These are phyloP conservation scores for Hipposideros armiger DNA, from an alignment of 2,113 vertebrate species.

Conservation along the genomic window DNA sequence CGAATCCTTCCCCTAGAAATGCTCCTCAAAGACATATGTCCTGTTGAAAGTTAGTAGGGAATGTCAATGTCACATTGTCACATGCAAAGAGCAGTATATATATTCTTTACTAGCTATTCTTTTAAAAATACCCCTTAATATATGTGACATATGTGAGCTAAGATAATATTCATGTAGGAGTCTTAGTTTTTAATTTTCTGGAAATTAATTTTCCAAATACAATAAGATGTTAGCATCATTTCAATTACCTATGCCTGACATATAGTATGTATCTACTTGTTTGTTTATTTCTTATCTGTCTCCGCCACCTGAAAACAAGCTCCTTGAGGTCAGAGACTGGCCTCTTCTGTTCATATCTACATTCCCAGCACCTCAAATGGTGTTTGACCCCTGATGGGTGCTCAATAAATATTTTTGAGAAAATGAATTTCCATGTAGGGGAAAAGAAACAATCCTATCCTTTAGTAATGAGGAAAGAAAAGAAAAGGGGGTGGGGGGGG, in stretches of 20 bases:
- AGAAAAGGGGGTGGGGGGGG: too few species aligned
- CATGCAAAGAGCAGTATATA: neutral
- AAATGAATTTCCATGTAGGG: neutral
- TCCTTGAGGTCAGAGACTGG: neutral
- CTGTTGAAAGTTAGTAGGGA: neutral
- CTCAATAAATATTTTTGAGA: constrained; percentile 2
- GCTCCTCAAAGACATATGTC: neutral
- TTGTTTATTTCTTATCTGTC: neutral
- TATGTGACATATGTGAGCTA: neutral
- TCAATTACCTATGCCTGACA: neutral
- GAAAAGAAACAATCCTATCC: constrained; percentile 50
- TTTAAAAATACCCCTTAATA: neutral
- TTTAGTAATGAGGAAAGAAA: constrained; percentile 34
- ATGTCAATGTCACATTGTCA: neutral
- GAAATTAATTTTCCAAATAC: neutral
- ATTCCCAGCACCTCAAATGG: neutral
- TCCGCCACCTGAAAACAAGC: neutral
- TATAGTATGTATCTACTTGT: neutral
- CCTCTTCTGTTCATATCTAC: neutral
- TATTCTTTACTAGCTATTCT: neutral
- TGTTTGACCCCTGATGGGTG: neutral
- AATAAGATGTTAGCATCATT: neutral
- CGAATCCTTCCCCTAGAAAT: neutral
- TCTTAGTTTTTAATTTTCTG: constrained; percentile 26
- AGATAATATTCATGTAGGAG: neutral